These are phyloP conservation scores for Gonioctena quinquepunctata DNA, from an alignment of 1,140 invertebrate species.

Conservation along the genomic window DNA sequence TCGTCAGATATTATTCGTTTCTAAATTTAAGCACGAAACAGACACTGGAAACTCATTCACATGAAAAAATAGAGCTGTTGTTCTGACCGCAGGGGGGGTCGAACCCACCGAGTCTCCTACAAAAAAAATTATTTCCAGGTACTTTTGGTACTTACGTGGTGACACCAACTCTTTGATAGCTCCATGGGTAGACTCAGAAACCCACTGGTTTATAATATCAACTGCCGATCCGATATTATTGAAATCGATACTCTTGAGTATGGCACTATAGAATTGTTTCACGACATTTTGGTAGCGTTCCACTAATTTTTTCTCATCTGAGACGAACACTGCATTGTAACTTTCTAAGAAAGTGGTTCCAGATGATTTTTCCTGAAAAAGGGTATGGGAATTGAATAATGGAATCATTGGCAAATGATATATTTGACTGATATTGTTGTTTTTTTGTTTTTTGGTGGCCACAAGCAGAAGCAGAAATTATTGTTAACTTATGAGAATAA, in stretches of 20 bases:
- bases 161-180: conserved; percentile 62
- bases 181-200: conserved; percentile 60
- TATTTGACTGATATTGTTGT: too few species aligned
- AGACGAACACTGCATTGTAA: conserved; percentile 57
- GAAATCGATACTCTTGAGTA: conserved; percentile 60
- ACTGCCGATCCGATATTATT: conserved; percentile 49
- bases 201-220: conserved; percentile 67
- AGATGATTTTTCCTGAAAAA: conserved; percentile 29
- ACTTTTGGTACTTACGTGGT: conserved; percentile 54
- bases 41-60: background rate
- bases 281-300: conserved; percentile 54
- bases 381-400: too few species aligned
- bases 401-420: too few species aligned
- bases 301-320: conserved; percentile 47
- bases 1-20: too few species aligned
- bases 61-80: background rate
- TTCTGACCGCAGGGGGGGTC: too few species aligned
- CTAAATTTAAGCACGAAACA: too few species aligned
- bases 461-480: too few species aligned
- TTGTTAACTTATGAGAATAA: too few species aligned
- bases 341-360: conserved; percentile 30
- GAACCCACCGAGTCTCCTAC: too few species aligned
- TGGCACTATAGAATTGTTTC: conserved; percentile 54
- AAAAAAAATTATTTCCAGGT: too few species aligned
- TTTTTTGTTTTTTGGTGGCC: too few species aligned